Percentiles rank a stretch among this genome's conserved stretches.
phyloP scores from a whole-genome alignment of 37 sponge, comb jelly and placozoan genomes.

The Diacarnus erythraeanus region DNA sequence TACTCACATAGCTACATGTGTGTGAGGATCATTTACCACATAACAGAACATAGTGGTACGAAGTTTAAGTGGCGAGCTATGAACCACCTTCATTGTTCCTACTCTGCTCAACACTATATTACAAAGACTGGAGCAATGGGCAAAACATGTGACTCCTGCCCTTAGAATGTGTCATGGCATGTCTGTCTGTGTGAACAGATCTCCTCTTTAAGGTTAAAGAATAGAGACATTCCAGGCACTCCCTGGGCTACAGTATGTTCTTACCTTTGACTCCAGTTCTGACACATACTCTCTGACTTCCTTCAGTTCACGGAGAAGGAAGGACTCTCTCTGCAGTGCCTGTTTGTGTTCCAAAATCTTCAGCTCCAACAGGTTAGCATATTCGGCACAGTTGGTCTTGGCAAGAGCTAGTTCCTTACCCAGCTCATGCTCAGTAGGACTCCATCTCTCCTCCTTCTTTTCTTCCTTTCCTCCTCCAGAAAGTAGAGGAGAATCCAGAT shows the following conservation, averaged over 20 bases:
- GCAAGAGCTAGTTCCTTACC: slow-evolving; percentile 39
- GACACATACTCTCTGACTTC: slow-evolving; percentile 11
- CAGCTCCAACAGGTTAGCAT: slow-evolving; percentile 39
- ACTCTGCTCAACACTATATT: too few species aligned
- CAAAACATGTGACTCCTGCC: too few species aligned
- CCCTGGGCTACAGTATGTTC: not conserved
- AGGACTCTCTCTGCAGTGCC: slow-evolving; percentile 31
- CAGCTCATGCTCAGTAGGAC: not conserved
- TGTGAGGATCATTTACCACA: too few species aligned
- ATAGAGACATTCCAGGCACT: too few species aligned
- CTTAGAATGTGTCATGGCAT: too few species aligned
- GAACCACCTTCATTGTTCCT: too few species aligned
- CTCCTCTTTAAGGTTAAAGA: too few species aligned
- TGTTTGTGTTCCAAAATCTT: slow-evolving; percentile 45
- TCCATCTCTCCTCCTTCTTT: not conserved
- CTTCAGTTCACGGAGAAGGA: slow-evolving; percentile 14
- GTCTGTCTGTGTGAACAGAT: too few species aligned
- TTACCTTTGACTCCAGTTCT: slow-evolving; percentile 29
- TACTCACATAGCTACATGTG: too few species aligned
- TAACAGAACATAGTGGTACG: too few species aligned
- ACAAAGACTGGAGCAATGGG: too few species aligned
- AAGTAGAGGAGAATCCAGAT: not conserved
- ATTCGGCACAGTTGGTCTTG: slow-evolving; percentile 52
- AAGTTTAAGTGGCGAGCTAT: too few species aligned
- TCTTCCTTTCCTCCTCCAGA: not conserved